Percentiles rank a stretch among this genome's conserved stretches.
Evolutionary conservation across 2,797 vertebrate genomes (phyloP).

Genomic region (Adelosebastes latens): DNA sequence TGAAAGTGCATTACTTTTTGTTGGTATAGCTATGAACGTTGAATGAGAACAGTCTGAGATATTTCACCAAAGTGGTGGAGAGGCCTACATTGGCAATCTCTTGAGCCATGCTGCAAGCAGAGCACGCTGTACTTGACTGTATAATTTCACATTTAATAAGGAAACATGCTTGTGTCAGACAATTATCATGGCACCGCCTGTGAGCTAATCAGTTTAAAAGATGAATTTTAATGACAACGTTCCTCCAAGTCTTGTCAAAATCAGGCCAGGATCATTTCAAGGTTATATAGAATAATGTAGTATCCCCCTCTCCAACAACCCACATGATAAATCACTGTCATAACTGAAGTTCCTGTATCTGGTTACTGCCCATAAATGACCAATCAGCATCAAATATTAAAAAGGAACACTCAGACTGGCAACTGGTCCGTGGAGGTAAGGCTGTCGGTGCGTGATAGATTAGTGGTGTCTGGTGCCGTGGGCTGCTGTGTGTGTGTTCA

Average conservation of each 20-base stretch:
- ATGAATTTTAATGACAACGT: conserved; percentile 10
- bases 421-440: conserved; percentile 32
- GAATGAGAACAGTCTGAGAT: neutral
- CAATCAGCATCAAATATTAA: conserved; percentile 34
- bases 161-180: neutral
- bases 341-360: neutral
- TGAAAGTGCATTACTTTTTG: no score
- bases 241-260: neutral
- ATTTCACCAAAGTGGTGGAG: neutral
- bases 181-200: neutral
- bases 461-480: conserved; percentile 34
- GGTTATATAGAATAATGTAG: conserved; percentile 29
- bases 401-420: neutral
- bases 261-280: conserved; percentile 28
- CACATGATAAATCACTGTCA: conserved; percentile 48
- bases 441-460: conserved; percentile 36
- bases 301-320: neutral
- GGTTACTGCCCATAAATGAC: conserved; percentile 31
- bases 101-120: neutral
- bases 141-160: neutral
- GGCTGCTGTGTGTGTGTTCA: conserved; percentile 31
- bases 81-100: neutral
- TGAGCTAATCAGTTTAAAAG: neutral
- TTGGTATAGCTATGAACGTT: no score
- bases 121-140: neutral